phyloP scores from a whole-genome alignment of 2,888 invertebrate species.

The Tipula lateralis region DNA sequence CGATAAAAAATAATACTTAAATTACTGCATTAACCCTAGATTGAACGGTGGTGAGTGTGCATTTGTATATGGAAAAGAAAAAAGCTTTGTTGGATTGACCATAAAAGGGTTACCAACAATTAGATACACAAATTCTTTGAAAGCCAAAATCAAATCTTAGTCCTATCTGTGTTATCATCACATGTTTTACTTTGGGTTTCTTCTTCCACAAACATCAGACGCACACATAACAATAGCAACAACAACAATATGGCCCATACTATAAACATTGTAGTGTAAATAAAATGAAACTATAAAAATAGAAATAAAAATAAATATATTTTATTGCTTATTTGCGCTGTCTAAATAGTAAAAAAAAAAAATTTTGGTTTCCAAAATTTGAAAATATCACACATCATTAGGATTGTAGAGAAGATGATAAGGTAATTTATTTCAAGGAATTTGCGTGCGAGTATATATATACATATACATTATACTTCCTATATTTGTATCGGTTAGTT shows the following conservation, averaged over 20 bases:
- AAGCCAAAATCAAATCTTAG: conserved; percentile 14
- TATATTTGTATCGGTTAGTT: neutral
- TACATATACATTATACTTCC: neutral
- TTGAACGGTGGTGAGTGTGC: neutral
- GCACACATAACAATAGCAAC: neutral
- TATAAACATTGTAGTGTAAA: neutral
- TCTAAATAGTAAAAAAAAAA: neutral
- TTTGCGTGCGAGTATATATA: too few species aligned
- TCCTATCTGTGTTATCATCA: neutral
- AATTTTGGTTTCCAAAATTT: neutral
- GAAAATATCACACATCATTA: neutral
- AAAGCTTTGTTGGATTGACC: neutral
- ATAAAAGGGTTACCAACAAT: neutral
- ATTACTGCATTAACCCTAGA: neutral
- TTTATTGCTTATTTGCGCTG: conserved; percentile 11
- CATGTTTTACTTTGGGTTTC: neutral
- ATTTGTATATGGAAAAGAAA: neutral
- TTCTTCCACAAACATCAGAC: neutral
- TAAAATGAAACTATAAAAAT: neutral
- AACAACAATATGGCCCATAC: neutral
- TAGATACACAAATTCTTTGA: neutral
- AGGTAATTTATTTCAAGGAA: conserved; percentile 19
- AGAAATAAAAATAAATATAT: neutral
- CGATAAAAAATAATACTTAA: neutral
- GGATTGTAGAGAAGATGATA: neutral